Evolutionary conservation across 2,113 vertebrate genomes (phyloP), one percentile per base, ranked within the genome.

Genomic region (Syngnathoides biaculeatus): DNA sequence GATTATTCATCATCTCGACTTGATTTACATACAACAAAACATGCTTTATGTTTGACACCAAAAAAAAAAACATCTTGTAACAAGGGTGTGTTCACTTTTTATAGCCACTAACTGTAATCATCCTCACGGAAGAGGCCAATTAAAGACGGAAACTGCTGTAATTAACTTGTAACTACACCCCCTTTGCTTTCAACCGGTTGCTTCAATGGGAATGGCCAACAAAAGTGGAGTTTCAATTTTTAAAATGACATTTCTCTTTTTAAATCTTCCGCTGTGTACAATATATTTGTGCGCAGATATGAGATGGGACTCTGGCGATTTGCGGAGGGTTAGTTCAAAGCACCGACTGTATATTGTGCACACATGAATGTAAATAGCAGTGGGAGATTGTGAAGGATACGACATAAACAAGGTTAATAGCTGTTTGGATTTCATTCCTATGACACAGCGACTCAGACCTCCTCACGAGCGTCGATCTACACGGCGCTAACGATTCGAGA

Each of bases 401-500:
- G 58, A 40, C 9, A 8, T 61, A 61, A 61, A 61, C 38, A 61
- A 27, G 38, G 57, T 6, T 60, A 60, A 60, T 60, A 38, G 58
- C 35, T 39, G 57, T 60, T 60, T 60, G 57, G 30, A 60, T 61
- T 42, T 40, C 38, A 61, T 61, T 14, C 38, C 59, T 40, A 61
- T 61, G 38, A 61, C 59, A 22, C 59, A 40, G 20, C 4, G 35
- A 60, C n/a, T 57, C 35, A 61, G 8, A 22, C 20, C 53, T 56
- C n/a, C 56, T 63, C 17, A 53, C 74, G 40, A 64, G 26, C 50
- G 63, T 78, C 67, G 19, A 76, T n/a, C 5, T 9, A 9, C 47
- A 50, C 12, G 47, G 47, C 8, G 20, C 19, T n/a, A 50, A 50
- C 48, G n/a, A 52, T 52, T n/a, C 48, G 26, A 47, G 47, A 12